These are phyloP conservation scores for Yponomeuta cagnagella DNA, from an alignment of 2,888 invertebrate genomes.

Conservation along the genomic window DNA sequence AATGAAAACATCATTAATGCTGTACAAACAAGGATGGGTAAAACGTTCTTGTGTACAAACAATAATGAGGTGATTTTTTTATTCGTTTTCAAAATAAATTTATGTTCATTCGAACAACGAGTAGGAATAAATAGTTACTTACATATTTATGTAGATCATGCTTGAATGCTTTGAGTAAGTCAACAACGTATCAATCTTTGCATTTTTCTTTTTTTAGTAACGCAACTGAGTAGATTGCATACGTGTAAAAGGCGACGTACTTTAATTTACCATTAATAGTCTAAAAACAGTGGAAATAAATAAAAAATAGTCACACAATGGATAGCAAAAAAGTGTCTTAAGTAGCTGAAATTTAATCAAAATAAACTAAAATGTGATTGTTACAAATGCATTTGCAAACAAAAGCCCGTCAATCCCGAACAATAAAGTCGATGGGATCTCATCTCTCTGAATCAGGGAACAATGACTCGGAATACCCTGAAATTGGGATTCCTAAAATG, in stretches of 20 bases:
- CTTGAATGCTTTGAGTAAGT: no score
- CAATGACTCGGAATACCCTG: conserved; percentile 53
- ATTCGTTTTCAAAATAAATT: not conserved
- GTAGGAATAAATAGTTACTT: no score
- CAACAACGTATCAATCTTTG: no score
- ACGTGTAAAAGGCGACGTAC: no score
- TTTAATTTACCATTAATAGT: no score
- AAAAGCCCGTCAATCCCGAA: conserved; percentile 54
- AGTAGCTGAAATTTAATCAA: not conserved
- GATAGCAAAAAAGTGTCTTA: no score
- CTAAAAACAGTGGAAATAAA: no score
- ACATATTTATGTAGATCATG: no score
- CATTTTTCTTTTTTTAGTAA: no score
- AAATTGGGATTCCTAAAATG: conserved; percentile 36
- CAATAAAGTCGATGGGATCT: conserved; percentile 57
- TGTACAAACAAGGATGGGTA: conserved; percentile 41
- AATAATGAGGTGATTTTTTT: conserved; percentile 38
- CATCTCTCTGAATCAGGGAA: conserved; percentile 43
- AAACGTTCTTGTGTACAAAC: conserved; percentile 40
- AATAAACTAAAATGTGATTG: conserved; percentile 27
- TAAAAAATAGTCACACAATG: no score
- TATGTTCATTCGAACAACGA: not conserved
- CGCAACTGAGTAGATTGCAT: no score
- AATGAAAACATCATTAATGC: conserved; percentile 63
- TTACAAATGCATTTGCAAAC: conserved; percentile 55